Percentiles rank a stretch among this genome's conserved stretches.
Evolutionary conservation across 2,113 vertebrate genomes (phyloP).

Genomic region (Triplophysa dalaica): DNA sequence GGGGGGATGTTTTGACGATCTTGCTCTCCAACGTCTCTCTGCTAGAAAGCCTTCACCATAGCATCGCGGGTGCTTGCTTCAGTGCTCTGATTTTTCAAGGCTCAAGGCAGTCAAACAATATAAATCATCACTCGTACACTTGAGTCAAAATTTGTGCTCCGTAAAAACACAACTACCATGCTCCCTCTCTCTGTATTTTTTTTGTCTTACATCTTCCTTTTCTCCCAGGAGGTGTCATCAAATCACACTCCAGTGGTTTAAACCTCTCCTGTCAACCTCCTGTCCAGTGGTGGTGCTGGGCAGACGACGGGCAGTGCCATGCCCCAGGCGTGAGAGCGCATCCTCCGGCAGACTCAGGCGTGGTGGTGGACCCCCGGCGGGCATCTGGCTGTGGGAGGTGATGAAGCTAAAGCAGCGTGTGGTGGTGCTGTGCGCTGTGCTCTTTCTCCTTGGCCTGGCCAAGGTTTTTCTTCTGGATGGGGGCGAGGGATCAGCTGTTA

Average conservation of each 20-base stretch:
- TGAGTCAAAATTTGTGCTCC: neutral
- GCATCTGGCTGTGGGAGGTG: conserved; percentile 56
- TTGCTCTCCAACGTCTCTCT: too few species aligned
- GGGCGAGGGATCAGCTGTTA: conserved; percentile 89
- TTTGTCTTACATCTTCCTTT: neutral
- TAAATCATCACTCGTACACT: neutral
- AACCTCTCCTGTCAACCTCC: neutral
- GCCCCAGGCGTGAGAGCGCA: conserved; percentile 65
- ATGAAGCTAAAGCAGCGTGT: conserved; percentile 99
- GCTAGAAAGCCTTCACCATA: too few species aligned
- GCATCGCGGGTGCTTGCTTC: too few species aligned
- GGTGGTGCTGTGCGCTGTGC: conserved; percentile 89
- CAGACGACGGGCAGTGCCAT: conserved; percentile 55
- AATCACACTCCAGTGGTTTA: neutral
- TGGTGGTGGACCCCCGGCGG: conserved; percentile 28
- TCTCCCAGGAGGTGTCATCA: neutral
- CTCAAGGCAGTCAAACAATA: neutral
- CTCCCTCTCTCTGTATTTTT: neutral
- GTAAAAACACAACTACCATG: too few species aligned
- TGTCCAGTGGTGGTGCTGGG: conserved; percentile 2
- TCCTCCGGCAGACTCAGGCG: conserved; percentile 24
- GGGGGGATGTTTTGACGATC: too few species aligned
- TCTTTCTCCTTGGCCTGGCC: conserved; percentile 95
- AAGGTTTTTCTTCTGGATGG: conserved; percentile 98
- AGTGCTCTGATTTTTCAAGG: neutral